Evolutionary conservation across 2,797 vertebrate genomes (phyloP), one percentile per base, ranked within the genome.

Genomic region (Toxotes lorentzi): DNA sequence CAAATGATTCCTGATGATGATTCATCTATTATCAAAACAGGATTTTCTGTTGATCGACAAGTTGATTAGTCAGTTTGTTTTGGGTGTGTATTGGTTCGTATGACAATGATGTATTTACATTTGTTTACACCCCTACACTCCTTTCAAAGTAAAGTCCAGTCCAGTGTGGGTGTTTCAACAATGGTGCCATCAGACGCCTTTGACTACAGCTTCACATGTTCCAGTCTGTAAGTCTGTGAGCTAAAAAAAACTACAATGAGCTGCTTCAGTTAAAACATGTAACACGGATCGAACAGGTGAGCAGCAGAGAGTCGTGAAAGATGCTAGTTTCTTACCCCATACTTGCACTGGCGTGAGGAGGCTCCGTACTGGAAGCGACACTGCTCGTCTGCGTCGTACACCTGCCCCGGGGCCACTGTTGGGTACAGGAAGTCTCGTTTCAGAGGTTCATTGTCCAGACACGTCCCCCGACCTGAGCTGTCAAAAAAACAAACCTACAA

Each of bases 401-500:
- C 97, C 96, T 99, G 97, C 95, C 98, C 98, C 89, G 98, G 97
- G 90, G 97, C 97, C 96, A 97, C 96, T 92, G 97, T 98, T 95
- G 98, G 98, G 94, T 98, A 99, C 96, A 98, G 96, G 96, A 99
- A 99, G 95, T 99, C 98, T 97, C 96, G 96, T 96, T 98, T 99
- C 95, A 97, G 96, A 96, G 98, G 98, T 95, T 99, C 97, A 94
- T 99, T 99, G 96, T 99, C 97, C 96, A 99, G 97, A 96, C 98
- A 99, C 95, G 97, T 98, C 95, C 98, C 98, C 94, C 98, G 98
- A 96, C 98, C 98, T 96, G 98, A 99, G 97, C 98, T 99, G 97
- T 98, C 96, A 95, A 96, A 97, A 95, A 97, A 93, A 94, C 94
- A 95, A 94, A 95, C 91, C 92, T 92, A 93, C 91, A 95, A 94